phyloP scores from a whole-genome alignment of 2,888 invertebrate genomes.

The Chaitophorus viminalis region DNA sequence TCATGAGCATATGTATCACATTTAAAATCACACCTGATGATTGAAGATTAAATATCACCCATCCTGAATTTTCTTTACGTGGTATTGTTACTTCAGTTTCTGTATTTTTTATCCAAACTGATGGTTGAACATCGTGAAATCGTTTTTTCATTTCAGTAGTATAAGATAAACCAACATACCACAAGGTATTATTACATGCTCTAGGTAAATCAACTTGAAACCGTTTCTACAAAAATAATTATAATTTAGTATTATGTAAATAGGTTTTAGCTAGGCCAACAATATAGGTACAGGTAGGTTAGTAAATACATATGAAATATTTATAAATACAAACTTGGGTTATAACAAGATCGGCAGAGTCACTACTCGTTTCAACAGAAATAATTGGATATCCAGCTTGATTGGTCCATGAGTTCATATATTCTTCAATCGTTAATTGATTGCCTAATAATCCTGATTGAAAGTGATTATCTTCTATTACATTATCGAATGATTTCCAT shows the following conservation, averaged over 20 bases:
- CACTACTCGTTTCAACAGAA: slow-evolving; percentile 71
- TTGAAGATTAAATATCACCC: slow-evolving; percentile 74
- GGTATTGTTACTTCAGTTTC: slow-evolving; percentile 65
- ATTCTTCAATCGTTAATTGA: slow-evolving; percentile 68
- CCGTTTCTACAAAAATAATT: slow-evolving; percentile 39
- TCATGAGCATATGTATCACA: too few relatives aligned
- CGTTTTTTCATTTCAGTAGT: slow-evolving; percentile 66
- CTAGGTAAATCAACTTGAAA: slow-evolving; percentile 64
- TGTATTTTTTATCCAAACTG: slow-evolving; percentile 64
- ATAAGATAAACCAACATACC: slow-evolving; percentile 74
- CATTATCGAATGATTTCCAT: slow-evolving; percentile 66
- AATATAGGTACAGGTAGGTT: too few relatives aligned
- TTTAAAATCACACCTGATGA: slow-evolving; percentile 70
- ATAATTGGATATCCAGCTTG: slow-evolving; percentile 78
- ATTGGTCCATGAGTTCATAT: slow-evolving; percentile 80
- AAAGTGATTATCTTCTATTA: slow-evolving; percentile 66
- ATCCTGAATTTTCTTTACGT: slow-evolving; percentile 66
- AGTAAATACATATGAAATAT: too few relatives aligned
- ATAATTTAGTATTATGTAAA: neutral
- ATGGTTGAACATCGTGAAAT: slow-evolving; percentile 64
- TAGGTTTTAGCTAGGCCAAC: neutral
- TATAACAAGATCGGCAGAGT: neutral
- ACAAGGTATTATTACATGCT: slow-evolving; percentile 65
- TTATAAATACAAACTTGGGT: neutral
- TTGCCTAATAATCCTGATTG: slow-evolving; percentile 35